Percentiles rank a stretch among this genome's conserved stretches.
Evolutionary conservation across 1,140 invertebrate species (phyloP).

Genomic region (Mya arenaria): DNA sequence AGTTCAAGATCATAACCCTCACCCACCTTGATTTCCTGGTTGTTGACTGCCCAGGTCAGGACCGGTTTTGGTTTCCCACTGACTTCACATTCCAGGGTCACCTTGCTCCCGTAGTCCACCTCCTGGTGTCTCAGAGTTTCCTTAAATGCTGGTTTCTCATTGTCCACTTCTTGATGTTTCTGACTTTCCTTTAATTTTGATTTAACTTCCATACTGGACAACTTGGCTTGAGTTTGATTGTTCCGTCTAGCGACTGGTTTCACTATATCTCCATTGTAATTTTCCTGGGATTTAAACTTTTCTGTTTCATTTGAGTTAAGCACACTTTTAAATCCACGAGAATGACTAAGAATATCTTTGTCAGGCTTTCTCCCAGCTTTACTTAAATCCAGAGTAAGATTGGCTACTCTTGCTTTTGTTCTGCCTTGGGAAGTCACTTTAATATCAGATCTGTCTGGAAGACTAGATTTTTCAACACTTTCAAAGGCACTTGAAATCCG

Average conservation of each 20-base stretch:
- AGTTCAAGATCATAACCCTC: too few species aligned
- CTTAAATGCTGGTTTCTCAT: constrained; percentile 55
- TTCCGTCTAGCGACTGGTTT: constrained; percentile 26
- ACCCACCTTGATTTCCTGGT: constrained; percentile 72
- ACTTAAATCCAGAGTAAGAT: background rate
- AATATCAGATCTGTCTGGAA: too few species aligned
- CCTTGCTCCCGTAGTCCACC: constrained; percentile 68
- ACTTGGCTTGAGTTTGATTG: constrained; percentile 28
- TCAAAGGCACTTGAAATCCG: background rate
- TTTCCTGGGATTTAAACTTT: constrained; percentile 15
- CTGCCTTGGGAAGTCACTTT: too few species aligned
- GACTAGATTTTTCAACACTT: background rate
- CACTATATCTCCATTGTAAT: constrained; percentile 33
- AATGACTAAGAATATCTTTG: too few species aligned
- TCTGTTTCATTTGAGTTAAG: constrained; percentile 23
- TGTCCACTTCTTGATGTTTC: constrained; percentile 79
- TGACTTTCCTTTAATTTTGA: constrained; percentile 41
- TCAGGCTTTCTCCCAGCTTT: background rate
- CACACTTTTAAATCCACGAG: constrained; percentile 45
- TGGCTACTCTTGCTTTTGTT: background rate
- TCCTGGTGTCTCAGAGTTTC: constrained; percentile 79
- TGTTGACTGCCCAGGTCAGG: constrained; percentile 73
- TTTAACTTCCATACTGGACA: constrained; percentile 17
- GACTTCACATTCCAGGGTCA: constrained; percentile 80
- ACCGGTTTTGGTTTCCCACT: constrained; percentile 71